Evolutionary conservation across 2,888 invertebrate genomes (phyloP).

Genomic region (Phengaris arion): DNA sequence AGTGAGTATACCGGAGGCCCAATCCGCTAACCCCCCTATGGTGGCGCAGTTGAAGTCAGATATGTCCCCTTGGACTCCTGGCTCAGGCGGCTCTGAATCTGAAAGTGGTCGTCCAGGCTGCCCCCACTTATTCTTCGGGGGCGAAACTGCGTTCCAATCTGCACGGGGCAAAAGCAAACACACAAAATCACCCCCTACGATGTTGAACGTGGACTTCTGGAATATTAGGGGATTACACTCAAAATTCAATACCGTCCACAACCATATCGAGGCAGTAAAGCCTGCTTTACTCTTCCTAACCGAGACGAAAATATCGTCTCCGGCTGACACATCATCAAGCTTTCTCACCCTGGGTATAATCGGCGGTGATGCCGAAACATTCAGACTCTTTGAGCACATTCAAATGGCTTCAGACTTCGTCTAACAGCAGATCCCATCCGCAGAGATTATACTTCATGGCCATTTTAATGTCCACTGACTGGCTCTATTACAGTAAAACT

Average conservation of each 20-base stretch:
- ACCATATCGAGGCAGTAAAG: neutral
- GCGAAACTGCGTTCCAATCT: neutral
- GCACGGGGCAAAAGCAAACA: neutral
- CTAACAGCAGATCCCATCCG: too few species aligned
- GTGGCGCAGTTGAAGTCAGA: too few species aligned
- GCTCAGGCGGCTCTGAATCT: neutral
- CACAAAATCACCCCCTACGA: neutral
- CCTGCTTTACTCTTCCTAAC: neutral
- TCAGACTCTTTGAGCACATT: too few species aligned
- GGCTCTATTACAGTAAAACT: too few species aligned
- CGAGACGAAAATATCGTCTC: conserved; percentile 12
- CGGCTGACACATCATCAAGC: neutral
- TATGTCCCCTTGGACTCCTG: neutral
- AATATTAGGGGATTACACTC: neutral
- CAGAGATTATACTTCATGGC: too few species aligned
- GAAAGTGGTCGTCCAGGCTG: neutral
- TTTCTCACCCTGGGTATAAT: neutral
- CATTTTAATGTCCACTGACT: too few species aligned
- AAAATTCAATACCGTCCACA: neutral
- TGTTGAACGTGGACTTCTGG: neutral
- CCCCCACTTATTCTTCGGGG: neutral
- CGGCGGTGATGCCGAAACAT: too few species aligned
- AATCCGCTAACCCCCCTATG: too few species aligned
- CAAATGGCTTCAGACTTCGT: too few species aligned
- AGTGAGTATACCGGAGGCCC: too few species aligned